Conservation (phyloP, 2,113 vertebrate genomes). For the Festucalex cinctus region DNA sequence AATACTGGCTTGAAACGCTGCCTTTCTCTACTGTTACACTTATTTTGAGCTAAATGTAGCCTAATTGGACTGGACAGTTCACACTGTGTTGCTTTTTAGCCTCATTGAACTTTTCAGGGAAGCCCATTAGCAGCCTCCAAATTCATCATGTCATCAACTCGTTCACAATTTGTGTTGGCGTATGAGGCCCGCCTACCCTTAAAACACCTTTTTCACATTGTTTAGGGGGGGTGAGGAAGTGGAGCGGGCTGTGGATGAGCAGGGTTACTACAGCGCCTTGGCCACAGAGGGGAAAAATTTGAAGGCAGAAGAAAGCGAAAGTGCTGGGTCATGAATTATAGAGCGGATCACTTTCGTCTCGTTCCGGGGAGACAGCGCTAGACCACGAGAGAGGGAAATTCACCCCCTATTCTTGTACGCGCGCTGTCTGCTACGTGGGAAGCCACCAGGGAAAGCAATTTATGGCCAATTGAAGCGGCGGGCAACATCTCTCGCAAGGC, state of each 20-base stretch:
- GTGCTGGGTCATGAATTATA: slow-evolving; percentile 92
- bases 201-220: slow-evolving; percentile 24
- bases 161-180: slow-evolving; percentile 16
- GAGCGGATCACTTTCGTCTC: slow-evolving; percentile 86
- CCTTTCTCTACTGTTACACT: not conserved
- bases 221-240: not conserved
- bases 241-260: slow-evolving; percentile 10
- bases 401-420: slow-evolving; percentile 86
- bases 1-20: not conserved
- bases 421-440: slow-evolving; percentile 88
- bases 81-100: not conserved
- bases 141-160: slow-evolving; percentile 26
- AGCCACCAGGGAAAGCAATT: slow-evolving; percentile 99
- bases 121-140: slow-evolving; percentile 35
- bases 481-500: slow-evolving; percentile 95
- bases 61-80: not conserved
- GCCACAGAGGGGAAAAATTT: slow-evolving; percentile 71
- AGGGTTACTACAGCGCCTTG: slow-evolving; percentile 69
- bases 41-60: not conserved
- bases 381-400: slow-evolving; percentile 71
- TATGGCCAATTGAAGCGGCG: slow-evolving; percentile 99
- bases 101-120: slow-evolving; percentile 19
- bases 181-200: slow-evolving; percentile 35
- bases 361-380: slow-evolving; percentile 51
- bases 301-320: slow-evolving; percentile 73